phyloP scores from a whole-genome alignment of 2,797 vertebrate genomes.

The Coreius guichenoti region DNA sequence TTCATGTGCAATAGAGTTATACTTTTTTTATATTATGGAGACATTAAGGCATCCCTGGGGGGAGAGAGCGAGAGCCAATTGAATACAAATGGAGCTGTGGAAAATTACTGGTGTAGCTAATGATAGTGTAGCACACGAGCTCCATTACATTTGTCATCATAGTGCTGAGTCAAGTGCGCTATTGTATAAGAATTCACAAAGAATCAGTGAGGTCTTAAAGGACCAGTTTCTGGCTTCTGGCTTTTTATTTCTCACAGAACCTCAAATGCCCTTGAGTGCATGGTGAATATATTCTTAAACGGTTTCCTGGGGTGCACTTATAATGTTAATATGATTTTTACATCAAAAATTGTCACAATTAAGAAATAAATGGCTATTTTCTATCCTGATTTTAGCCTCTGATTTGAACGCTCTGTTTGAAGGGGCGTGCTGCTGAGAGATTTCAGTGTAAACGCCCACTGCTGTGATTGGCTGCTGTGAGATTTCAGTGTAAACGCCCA shows the following conservation, averaged over 20 bases:
- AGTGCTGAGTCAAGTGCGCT: slow-evolving; percentile 44
- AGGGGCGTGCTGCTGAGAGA: too few relatives aligned
- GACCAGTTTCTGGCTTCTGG: neutral
- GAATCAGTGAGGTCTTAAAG: slow-evolving; percentile 11
- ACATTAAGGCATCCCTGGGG: slow-evolving; percentile 26
- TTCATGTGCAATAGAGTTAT: neutral
- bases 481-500: too few relatives aligned
- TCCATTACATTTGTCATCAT: slow-evolving; percentile 44
- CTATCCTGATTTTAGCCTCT: too few relatives aligned
- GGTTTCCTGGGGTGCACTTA: too few relatives aligned
- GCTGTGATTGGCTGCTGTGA: too few relatives aligned
- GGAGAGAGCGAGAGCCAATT: slow-evolving; percentile 18
- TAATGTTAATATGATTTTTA: too few relatives aligned
- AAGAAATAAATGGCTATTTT: too few relatives aligned
- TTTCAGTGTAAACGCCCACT: too few relatives aligned
- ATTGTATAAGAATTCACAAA: slow-evolving; percentile 27
- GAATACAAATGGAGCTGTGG: slow-evolving; percentile 38
- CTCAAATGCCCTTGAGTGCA: neutral
- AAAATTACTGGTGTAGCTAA: slow-evolving; percentile 49
- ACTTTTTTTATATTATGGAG: slow-evolving; percentile 3
- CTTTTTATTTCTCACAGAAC: neutral
- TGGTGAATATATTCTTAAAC: neutral
- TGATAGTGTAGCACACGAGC: slow-evolving; percentile 44
- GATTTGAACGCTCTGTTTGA: too few relatives aligned
- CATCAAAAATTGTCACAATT: too few relatives aligned